Evolutionary conservation across 2,888 invertebrate genomes (phyloP).

Genomic region (Entomobrya proxima): DNA sequence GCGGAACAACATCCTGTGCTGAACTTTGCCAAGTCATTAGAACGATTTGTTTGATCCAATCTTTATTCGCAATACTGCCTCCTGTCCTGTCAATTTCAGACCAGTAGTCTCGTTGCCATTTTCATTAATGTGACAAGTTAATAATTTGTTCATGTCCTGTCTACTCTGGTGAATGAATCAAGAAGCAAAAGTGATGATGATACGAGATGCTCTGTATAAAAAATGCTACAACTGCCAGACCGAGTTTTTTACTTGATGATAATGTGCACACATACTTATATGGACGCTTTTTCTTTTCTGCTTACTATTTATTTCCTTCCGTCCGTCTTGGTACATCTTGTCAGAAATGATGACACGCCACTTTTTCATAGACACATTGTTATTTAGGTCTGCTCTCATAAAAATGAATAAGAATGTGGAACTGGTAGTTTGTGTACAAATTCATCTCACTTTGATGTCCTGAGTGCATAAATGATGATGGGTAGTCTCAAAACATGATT

Average conservation of each 20-base stretch:
- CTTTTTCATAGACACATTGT: not conserved
- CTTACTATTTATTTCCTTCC: not conserved
- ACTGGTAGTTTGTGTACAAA: not conserved
- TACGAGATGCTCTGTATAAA: not conserved
- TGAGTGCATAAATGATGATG: not conserved
- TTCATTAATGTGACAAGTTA: slow-evolving; percentile 17
- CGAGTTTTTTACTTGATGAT: not conserved
- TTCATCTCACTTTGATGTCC: not conserved
- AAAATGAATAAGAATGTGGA: not conserved
- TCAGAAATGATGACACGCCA: slow-evolving; percentile 13
- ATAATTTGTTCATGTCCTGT: slow-evolving; percentile 17
- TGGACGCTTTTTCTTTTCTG: not conserved
- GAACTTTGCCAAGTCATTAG: slow-evolving; percentile 28
- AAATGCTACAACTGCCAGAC: not conserved
- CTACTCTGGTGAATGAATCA: not conserved
- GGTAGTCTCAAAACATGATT: not conserved
- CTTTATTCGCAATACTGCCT: not conserved
- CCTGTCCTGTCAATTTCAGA: slow-evolving; percentile 6
- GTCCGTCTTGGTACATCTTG: slow-evolving; percentile 10
- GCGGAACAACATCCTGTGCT: slow-evolving; percentile 17
- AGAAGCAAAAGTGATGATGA: too few species aligned
- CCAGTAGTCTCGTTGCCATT: not conserved
- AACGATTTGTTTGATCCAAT: slow-evolving; percentile 17
- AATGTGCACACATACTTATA: not conserved
- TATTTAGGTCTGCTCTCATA: not conserved